A percentile compares a stretch with the other conserved stretches of the same genome.
These are phyloP conservation scores for Phrynocephalus versicolor DNA, from an alignment of 2,113 vertebrate genomes.

Conservation along the genomic window DNA sequence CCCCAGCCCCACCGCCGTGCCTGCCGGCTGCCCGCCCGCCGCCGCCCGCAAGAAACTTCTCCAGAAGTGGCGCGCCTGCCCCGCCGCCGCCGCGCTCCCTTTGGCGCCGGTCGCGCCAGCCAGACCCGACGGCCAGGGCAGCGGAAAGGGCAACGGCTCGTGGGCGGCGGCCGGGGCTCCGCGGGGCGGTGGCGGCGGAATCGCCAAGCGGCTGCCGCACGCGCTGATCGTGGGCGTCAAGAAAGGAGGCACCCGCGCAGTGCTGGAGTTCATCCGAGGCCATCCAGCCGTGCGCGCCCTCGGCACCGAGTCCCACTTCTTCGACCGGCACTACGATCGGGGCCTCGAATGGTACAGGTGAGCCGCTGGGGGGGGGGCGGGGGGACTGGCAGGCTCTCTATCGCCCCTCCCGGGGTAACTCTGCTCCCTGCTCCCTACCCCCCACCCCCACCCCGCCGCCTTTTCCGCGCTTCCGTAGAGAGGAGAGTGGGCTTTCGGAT, in stretches of 20 bases:
- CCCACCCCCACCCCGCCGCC: too few species aligned
- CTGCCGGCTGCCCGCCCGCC: conserved; percentile 39
- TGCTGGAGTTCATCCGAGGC: conserved; percentile 94
- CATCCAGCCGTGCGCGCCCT: conserved; percentile 94
- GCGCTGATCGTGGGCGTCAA: conserved; percentile 94
- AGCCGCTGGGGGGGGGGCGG: conserved; percentile 42
- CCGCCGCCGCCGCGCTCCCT: conserved; percentile 61
- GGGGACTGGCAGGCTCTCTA: too few species aligned
- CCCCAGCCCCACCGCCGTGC: conserved; percentile 19
- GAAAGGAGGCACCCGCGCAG: conserved; percentile 94
- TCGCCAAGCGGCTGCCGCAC: conserved; percentile 85
- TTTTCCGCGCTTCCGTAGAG: too few species aligned
- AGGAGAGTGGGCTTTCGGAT: background rate
- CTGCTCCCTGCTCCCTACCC: too few species aligned
- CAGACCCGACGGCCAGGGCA: conserved; percentile 12
- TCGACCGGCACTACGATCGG: conserved; percentile 92
- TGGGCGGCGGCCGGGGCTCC: too few species aligned
- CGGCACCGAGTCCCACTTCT: conserved; percentile 96
- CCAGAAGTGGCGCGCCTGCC: conserved; percentile 78
- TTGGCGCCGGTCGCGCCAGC: conserved; percentile 57
- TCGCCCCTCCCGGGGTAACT: fast-evolving
- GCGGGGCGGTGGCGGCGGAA: conserved; percentile 15
- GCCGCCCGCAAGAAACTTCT: conserved; percentile 76
- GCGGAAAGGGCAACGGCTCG: conserved; percentile 59
- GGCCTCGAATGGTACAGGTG: conserved; percentile 98